Evolutionary conservation across 2,113 vertebrate genomes (phyloP), one percentile per base, ranked within the genome.

Genomic region (Sinocyclocheilus maitianheensis): DNA sequence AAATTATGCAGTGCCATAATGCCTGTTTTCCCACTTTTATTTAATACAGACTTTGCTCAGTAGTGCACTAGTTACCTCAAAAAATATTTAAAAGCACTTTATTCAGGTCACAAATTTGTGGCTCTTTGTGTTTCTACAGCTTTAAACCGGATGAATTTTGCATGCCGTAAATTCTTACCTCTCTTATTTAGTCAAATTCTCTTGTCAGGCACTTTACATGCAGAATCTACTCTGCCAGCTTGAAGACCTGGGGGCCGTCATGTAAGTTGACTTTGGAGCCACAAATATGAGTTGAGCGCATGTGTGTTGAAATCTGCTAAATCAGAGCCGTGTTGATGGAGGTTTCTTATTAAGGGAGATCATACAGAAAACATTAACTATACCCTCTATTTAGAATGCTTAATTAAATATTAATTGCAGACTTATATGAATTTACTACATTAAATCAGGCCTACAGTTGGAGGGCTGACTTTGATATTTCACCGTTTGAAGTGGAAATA

Each of bases 341-440:
- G 76, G 60, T 86, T 89, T 84, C 69, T 87, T 53, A 89, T 91
- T 92, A 90, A 89, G 91, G 87, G 86, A 88, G 89, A 91, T 93
- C 91, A 89, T 91, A 89, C 87, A 62, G 86, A 89, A 89, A 86
- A 92, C 90, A 93, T 92, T 87, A 93, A 93, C 92, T 91, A 89
- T 86, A 94, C 89, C 88, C 91, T 90, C 77, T 89, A 89, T 92
- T 91, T 92, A 60, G 78, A 93, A 91, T 89, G 84, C 91, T 93
- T 94, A 91, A 93, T 95, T 91, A 93, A 94, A 93, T 93, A 95
- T 94, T 94, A 91, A 95, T 94, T 92, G 87, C 88, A 88, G 90
- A 90, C 91, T 94, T 94, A 90, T 92, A 91, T 91, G 90, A 93
- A 90, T 94, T 93, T 93, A 92, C 90, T 89, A 91, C 91, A 91